A percentile compares a stretch with the other conserved stretches of the same genome.
phyloP scores from a whole-genome alignment of 1,140 invertebrate genomes.

The Eriosoma lanigerum region DNA sequence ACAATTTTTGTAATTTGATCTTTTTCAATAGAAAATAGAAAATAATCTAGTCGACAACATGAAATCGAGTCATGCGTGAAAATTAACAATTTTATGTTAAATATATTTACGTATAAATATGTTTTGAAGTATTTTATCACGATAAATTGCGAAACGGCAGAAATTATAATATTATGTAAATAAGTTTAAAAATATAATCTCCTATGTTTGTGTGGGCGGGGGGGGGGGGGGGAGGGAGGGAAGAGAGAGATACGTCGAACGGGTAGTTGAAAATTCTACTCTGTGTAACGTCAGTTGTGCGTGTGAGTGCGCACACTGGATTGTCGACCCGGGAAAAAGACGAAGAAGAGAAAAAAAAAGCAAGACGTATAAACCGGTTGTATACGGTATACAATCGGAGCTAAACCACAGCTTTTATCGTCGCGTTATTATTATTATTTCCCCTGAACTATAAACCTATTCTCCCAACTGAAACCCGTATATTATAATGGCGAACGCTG shows the following conservation, averaged over 20 bases:
- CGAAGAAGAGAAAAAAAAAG: neutral
- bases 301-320: neutral
- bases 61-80: neutral
- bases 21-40: neutral
- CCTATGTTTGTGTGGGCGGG: too few species aligned
- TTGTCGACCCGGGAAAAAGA: neutral
- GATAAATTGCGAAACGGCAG: slow-evolving; percentile 13
- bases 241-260: neutral
- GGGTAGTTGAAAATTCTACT: slow-evolving; percentile 20
- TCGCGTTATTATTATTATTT: slow-evolving; percentile 41
- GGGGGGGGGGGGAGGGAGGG: neutral
- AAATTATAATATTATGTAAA: slow-evolving; percentile 27
- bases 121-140: neutral
- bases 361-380: slow-evolving; percentile 44
- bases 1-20: slow-evolving; percentile 4
- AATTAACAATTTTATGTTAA: neutral
- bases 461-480: slow-evolving; percentile 16
- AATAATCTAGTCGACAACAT: neutral
- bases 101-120: too few species aligned
- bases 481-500: neutral
- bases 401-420: slow-evolving; percentile 31
- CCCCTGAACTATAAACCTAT: neutral
- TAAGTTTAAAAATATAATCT: neutral
- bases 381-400: slow-evolving; percentile 10
- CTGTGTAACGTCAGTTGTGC: neutral